Evolutionary conservation across 1,140 invertebrate species (phyloP).

Genomic region (Bombus pyrosoma): DNA sequence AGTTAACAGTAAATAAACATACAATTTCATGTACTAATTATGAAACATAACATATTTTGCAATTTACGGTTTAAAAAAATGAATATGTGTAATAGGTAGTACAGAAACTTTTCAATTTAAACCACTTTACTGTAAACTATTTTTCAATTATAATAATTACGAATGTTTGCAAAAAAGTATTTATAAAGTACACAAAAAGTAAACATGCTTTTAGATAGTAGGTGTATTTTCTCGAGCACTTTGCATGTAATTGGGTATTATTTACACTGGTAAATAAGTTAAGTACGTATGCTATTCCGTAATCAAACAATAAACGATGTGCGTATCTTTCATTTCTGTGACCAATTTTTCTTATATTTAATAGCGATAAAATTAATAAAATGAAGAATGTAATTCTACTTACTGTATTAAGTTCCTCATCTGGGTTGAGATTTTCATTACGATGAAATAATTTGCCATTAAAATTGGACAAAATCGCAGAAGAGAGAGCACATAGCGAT

Average conservation of each 20-base stretch:
- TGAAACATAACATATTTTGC: background rate
- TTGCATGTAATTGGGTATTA: background rate
- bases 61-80: background rate
- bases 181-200: no score
- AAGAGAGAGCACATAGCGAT: background rate
- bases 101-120: background rate
- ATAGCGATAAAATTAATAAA: background rate
- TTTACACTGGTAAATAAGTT: background rate
- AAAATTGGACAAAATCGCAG: background rate
- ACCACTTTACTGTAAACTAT: background rate
- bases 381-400: conserved; percentile 6
- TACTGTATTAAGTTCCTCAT: conserved; percentile 41
- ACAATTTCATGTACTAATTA: background rate
- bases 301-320: background rate
- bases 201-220: background rate
- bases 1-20: background rate
- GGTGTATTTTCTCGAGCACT: background rate
- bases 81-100: background rate
- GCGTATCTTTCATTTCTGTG: background rate
- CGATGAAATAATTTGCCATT: background rate
- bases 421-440: background rate
- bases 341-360: background rate
- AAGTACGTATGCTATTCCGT: background rate
- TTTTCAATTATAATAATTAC: conserved; percentile 11
- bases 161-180: background rate